Percentiles rank a stretch among this genome's conserved stretches.
phyloP scores from a whole-genome alignment of 1,140 invertebrate genomes.

The Hylyphantes graminicola region DNA sequence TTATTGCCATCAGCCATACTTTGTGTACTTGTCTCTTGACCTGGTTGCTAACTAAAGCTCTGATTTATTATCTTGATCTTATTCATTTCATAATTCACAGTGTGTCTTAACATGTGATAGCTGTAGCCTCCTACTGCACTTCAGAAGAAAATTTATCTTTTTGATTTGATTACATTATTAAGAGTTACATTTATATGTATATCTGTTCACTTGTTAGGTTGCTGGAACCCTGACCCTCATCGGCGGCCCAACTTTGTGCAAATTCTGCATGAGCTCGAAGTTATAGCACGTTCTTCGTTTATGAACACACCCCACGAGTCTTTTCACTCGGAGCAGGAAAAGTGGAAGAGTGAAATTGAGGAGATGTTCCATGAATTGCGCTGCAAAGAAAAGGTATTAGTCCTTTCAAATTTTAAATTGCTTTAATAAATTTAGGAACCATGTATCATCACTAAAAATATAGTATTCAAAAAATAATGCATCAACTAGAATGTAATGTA shows the following conservation, averaged over 20 bases:
- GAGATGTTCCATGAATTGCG: conserved; percentile 91
- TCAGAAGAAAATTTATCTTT: neutral
- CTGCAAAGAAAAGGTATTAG: conserved; percentile 90
- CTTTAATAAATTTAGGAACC: neutral
- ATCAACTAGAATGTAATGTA: too few species aligned
- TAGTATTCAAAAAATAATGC: too few species aligned
- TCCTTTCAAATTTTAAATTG: neutral
- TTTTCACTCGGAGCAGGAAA: conserved; percentile 96
- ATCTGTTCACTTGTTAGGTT: conserved; percentile 74
- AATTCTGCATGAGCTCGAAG: conserved; percentile 82
- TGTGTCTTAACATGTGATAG: too few species aligned
- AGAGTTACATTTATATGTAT: neutral
- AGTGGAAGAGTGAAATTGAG: conserved; percentile 95
- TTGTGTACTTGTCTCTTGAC: too few species aligned
- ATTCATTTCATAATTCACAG: too few species aligned
- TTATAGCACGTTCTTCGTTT: conserved; percentile 87
- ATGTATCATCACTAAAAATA: too few species aligned
- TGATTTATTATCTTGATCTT: too few species aligned
- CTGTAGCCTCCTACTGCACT: too few species aligned
- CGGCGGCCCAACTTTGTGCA: conserved; percentile 85
- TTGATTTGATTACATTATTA: neutral
- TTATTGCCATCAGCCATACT: too few species aligned
- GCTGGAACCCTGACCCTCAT: conserved; percentile 93
- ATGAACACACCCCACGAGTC: conserved; percentile 92
- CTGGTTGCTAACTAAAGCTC: too few species aligned